Evolutionary conservation across 2,113 vertebrate species (phyloP).

Genomic region (Oryzias javanicus): DNA sequence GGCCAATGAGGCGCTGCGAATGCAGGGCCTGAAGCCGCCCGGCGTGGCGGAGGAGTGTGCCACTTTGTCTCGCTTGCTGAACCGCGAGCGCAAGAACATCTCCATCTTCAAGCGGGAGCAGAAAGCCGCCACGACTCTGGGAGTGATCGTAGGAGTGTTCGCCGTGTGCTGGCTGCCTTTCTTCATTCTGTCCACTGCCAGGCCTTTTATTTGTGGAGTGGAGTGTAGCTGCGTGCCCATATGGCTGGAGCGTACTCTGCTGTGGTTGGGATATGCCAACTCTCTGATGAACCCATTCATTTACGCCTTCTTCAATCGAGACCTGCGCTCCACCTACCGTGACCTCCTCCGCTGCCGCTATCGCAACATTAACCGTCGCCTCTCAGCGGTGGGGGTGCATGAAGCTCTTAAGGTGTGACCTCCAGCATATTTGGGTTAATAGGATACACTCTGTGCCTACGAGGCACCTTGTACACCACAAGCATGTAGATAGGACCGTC

Average conservation of each 20-base stretch:
- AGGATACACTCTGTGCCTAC: slow-evolving; percentile 43
- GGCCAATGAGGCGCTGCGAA: slow-evolving; percentile 70
- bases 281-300: slow-evolving; percentile 84
- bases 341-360: slow-evolving; percentile 81
- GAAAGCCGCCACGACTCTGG: slow-evolving; percentile 81
- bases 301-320: slow-evolving; percentile 83
- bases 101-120: slow-evolving; percentile 83
- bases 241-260: slow-evolving; percentile 79
- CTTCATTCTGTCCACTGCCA: slow-evolving; percentile 79
- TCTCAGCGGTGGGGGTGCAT: slow-evolving; percentile 81
- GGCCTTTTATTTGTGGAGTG: slow-evolving; percentile 80
- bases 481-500: slow-evolving; percentile 52
- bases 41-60: slow-evolving; percentile 76
- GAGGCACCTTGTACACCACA: slow-evolving; percentile 26
- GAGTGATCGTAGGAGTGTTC: slow-evolving; percentile 81
- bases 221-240: slow-evolving; percentile 83
- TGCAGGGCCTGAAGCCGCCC: slow-evolving; percentile 77
- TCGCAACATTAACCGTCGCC: slow-evolving; percentile 81
- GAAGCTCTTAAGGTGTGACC: slow-evolving; percentile 76
- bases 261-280: slow-evolving; percentile 83
- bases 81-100: slow-evolving; percentile 78
- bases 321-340: slow-evolving; percentile 79
- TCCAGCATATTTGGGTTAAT: not conserved
- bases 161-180: slow-evolving; percentile 81
- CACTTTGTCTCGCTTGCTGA: slow-evolving; percentile 74